Percentiles rank a stretch among this genome's conserved stretches.
These are phyloP conservation scores for Drosophila miranda DNA, from an alignment of 1,140 invertebrate genomes.

Conservation along the genomic window DNA sequence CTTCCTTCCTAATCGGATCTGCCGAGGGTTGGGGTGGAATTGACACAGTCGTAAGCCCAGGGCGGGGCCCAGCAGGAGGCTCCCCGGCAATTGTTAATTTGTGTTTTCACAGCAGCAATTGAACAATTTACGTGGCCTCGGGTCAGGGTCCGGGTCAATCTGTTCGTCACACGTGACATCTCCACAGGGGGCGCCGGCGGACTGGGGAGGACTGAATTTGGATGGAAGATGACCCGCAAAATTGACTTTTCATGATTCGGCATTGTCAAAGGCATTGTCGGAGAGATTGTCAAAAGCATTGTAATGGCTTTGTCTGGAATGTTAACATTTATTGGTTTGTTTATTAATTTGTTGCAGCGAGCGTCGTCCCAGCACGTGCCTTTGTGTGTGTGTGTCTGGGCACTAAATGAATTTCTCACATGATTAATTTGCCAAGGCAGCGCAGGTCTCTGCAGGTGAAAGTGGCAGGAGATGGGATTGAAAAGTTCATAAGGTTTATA, in stretches of 20 bases:
- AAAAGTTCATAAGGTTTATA: neutral
- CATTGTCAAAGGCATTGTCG: slow-evolving; percentile 46
- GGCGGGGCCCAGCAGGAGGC: neutral
- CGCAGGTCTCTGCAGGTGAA: too few species aligned
- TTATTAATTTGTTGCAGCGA: slow-evolving; percentile 73
- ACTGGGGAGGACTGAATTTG: neutral
- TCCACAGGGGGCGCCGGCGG: slow-evolving; percentile 1
- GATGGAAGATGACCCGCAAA: slow-evolving; percentile 36
- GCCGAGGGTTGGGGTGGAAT: slow-evolving; percentile 4
- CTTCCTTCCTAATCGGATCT: neutral
- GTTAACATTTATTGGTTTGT: slow-evolving; percentile 79
- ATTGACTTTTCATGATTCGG: slow-evolving; percentile 78
- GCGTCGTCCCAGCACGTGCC: slow-evolving; percentile 62
- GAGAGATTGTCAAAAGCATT: slow-evolving; percentile 39
- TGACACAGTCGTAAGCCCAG: slow-evolving; percentile 19
- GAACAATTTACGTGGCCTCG: slow-evolving; percentile 55
- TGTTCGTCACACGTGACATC: slow-evolving; percentile 60
- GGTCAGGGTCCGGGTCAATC: slow-evolving; percentile 53
- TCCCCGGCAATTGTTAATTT: slow-evolving; percentile 72
- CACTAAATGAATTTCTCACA: slow-evolving; percentile 80
- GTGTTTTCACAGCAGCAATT: slow-evolving; percentile 60
- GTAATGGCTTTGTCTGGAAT: slow-evolving; percentile 39
- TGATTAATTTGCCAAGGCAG: slow-evolving; percentile 68
- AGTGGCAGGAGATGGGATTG: neutral
- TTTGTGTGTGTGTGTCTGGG: slow-evolving; percentile 17